phyloP scores from a whole-genome alignment of 53 echinoderm and acorn worm species.

The Apostichopus leukothele region DNA sequence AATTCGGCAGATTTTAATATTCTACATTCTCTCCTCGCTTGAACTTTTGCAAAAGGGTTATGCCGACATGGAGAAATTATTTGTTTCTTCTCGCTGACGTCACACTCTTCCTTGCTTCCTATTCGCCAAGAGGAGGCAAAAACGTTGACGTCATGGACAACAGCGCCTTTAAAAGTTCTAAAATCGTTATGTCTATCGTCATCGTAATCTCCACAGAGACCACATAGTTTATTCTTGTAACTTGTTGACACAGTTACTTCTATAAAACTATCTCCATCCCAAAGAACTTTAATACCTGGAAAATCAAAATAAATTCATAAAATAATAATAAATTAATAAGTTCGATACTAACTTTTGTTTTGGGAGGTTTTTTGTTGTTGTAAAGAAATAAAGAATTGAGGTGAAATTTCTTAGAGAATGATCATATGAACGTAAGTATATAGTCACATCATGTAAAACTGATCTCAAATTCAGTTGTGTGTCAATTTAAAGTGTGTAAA shows the following conservation, averaged over 20 bases:
- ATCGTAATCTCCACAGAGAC: slow-evolving; percentile 98
- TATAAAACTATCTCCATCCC: slow-evolving; percentile 98
- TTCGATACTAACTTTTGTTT: not conserved
- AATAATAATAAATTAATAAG: not conserved
- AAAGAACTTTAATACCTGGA: slow-evolving; percentile 75
- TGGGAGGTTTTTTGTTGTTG: not conserved
- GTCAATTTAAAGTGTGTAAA: no score
- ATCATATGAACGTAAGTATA: no score
- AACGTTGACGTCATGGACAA: slow-evolving; percentile 59
- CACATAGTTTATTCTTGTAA: slow-evolving; percentile 85
- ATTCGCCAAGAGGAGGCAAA: slow-evolving; percentile 93
- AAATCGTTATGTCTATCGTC: slow-evolving; percentile 79
- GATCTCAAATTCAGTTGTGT: no score
- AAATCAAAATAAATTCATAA: not conserved
- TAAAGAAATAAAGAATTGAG: no score
- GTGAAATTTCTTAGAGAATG: no score
- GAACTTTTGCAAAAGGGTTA: slow-evolving; percentile 55
- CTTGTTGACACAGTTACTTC: slow-evolving; percentile 73
- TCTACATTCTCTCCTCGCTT: slow-evolving; percentile 76
- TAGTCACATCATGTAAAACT: no score
- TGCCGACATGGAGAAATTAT: slow-evolving; percentile 69
- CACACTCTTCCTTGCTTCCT: slow-evolving; percentile 74
- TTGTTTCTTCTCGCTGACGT: slow-evolving; percentile 53
- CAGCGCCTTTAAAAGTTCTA: slow-evolving; percentile 64
- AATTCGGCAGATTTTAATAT: slow-evolving; percentile 70